These are phyloP conservation scores for Montipora efflorescens DNA, from an alignment of 64 coral and sea anemone species.

Conservation along the genomic window DNA sequence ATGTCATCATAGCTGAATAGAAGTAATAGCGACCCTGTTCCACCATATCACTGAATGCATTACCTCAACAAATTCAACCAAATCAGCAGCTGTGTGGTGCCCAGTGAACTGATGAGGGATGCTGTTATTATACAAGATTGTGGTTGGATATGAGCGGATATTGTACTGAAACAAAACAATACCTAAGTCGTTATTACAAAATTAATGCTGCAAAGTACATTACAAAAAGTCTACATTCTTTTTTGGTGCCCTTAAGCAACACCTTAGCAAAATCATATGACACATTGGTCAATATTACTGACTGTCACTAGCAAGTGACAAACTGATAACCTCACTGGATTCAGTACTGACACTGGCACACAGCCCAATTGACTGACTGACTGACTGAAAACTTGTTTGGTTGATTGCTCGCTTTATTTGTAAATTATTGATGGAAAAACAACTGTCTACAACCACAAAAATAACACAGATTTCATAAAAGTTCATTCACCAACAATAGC, in stretches of 20 bases:
- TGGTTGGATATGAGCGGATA: slow-evolving; percentile 96
- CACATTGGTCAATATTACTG: too few species aligned
- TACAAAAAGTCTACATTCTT: too few species aligned
- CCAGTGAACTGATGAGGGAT: slow-evolving; percentile 89
- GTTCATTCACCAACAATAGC: neutral
- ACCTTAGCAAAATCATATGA: too few species aligned
- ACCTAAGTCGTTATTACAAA: neutral
- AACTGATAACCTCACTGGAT: neutral
- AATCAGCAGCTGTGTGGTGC: slow-evolving; percentile 78
- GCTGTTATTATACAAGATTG: slow-evolving; percentile 94
- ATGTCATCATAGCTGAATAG: too few species aligned
- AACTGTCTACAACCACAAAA: too few species aligned
- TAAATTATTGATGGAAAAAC: neutral
- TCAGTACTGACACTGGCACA: neutral
- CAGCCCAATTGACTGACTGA: neutral
- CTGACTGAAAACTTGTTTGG: neutral
- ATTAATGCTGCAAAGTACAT: neutral
- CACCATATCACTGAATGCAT: neutral
- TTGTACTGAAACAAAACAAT: slow-evolving; percentile 85
- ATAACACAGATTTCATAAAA: too few species aligned
- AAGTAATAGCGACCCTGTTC: neutral
- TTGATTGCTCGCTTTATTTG: neutral
- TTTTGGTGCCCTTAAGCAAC: too few species aligned
- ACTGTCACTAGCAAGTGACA: neutral
- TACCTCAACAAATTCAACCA: slow-evolving; percentile 98